Evolutionary conservation across 2,113 vertebrate species (phyloP), one percentile per base, ranked within the genome.

Genomic region (Calidris pygmaea): DNA sequence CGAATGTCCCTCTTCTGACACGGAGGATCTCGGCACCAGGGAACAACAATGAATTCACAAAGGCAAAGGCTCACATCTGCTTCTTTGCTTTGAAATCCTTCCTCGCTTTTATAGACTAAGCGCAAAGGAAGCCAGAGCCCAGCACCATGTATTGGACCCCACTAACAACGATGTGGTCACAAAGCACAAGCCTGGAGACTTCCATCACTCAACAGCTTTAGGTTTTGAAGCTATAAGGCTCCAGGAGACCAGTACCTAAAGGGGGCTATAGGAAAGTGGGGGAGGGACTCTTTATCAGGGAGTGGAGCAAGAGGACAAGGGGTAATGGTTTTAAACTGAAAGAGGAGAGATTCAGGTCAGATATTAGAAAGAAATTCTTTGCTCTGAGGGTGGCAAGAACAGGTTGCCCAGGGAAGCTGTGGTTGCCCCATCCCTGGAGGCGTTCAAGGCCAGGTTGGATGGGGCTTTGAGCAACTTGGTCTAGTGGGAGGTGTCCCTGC

Each of bases 61-160:
- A 30, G 48, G 45, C 83, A 83, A 53, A 65, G 48, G 75, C 81
- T 93, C 92, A 59, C 89, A 67, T 67, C 81, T 93, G 73, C 70
- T 55, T 24, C 74, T 50, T 55, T 58, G 30, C 58, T 85, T 47
- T 81, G 32, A 89, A 94, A 89, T 56, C 53, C 34, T 58, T 26
- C 39, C 71, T 87, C 1, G 1, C 37, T 79, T 90, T 39, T 66
- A 50, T 1, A 71, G 48, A n/a, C 23, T 29, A 24, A 39, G 12
- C 55, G 45, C 55, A 68, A 89, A 90, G 45, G 39, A 68, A 81
- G 27, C 9, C 80, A 82, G 86, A 87, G 58, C 35, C 58, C 56
- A 27, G 39, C 8, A 37, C 14, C 70, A 11, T 1, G 0, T 7
- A 1, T 2, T 22, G 62, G 30, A 87, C 14, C 11, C 30, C 53